Evolutionary conservation across 2,888 invertebrate species (phyloP), one percentile per base, ranked within the genome.

Genomic region (Nebria salina): DNA sequence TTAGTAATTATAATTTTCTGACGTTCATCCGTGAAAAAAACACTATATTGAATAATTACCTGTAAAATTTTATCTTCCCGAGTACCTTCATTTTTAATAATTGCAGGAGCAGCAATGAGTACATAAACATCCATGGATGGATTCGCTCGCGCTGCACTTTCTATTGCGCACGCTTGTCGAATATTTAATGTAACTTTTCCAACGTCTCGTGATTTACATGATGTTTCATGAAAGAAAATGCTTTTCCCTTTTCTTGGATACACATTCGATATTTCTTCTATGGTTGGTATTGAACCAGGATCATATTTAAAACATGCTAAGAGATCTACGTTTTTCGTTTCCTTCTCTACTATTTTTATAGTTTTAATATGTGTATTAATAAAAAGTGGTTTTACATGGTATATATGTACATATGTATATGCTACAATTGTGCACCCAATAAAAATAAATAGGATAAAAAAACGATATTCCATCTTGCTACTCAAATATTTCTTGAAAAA

Each of bases 221-320:
- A 91, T 0, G 92, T 92, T 84, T 92, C 92, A 83, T 91, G 89
- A 83, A 93, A 92, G 84, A 92, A 92, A 82, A 92, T 91, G 13
- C 90, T 90, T 2, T 83, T 83, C 20, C 88, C 85, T 8, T 85
- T 82, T 0, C 77, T 65, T 43, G 86, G 84, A 11, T 83, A 83
- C 0, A 81, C 82, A 1, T 84, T 83, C 9, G 86, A 86, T 1
- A 70, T 70, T 2, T 70, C 70, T 15, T 25, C 11, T 11, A 70
- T 26, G 25, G 70, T 70, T 6, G 70, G 26, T 70, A 70, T 70
- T 8, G 25, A 11, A 7, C 70, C 70, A 70, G 20, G 25, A 11
- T 70, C 70, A 25, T 70, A 70, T 34, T 70, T 70, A 7, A 70
- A 34, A 26, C 70, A 70, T 26, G 70, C 70, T 25, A 70, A 7